Conservation (phyloP, 2,113 vertebrate species). For the Peromyscus maniculatus region DNA sequence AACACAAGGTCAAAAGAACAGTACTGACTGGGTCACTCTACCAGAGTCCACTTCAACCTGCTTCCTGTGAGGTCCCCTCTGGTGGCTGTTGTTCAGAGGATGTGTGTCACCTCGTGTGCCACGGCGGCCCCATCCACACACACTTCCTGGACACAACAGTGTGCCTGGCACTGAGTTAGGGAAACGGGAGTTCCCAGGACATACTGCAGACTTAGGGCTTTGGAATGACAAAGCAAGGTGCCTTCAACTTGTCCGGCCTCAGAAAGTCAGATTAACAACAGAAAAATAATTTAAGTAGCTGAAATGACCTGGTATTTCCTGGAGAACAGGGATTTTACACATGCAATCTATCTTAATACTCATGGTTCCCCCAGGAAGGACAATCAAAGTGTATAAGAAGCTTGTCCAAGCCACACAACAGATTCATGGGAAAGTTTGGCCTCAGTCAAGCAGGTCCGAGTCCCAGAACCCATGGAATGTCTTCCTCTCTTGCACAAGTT, state of each 20-base stretch:
- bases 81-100: neutral
- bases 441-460: neutral
- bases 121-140: neutral
- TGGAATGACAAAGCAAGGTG: neutral
- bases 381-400: neutral
- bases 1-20: fast-evolving
- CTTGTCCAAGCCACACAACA: neutral
- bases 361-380: neutral
- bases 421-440: neutral
- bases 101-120: fast-evolving
- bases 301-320: neutral
- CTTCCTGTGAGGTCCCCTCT: neutral
- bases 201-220: neutral
- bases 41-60: neutral
- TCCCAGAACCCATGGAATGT: neutral
- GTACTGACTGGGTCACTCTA: fast-evolving
- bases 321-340: neutral
- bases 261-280: neutral
- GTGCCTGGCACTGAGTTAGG: neutral
- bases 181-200: neutral
- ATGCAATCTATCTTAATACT: neutral
- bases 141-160: neutral
- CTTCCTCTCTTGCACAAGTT: neutral
- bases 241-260: neutral
- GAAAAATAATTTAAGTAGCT: neutral